Conservation (phyloP, 2,888 invertebrate species). For the Druceiella hillmani region DNA sequence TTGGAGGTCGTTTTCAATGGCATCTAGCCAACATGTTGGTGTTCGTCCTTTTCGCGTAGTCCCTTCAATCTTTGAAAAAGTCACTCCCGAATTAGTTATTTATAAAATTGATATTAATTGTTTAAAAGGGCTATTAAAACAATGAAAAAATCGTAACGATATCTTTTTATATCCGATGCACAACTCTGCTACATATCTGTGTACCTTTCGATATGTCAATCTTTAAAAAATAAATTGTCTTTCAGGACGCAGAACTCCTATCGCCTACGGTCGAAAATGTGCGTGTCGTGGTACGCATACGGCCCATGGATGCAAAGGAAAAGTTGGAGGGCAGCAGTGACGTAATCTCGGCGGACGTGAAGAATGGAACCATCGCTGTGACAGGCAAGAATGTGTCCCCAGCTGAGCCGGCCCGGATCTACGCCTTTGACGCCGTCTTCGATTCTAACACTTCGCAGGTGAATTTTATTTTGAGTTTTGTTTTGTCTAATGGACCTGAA, state of each 20-base stretch:
- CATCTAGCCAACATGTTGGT: too few species aligned
- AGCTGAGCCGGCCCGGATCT: constrained; percentile 79
- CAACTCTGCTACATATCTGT: too few species aligned
- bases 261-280: constrained; percentile 85
- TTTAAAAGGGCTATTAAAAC: too few species aligned
- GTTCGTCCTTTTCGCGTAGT: too few species aligned
- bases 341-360: constrained; percentile 71
- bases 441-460: constrained; percentile 81
- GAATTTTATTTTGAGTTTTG: constrained; percentile 20
- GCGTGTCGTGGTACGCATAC: constrained; percentile 89
- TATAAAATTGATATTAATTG: too few species aligned
- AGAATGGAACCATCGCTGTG: constrained; percentile 73
- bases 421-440: constrained; percentile 94
- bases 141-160: too few species aligned
- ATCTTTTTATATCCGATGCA: too few species aligned
- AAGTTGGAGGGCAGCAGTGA: constrained; percentile 61
- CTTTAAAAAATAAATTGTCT: too few species aligned
- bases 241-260: constrained; percentile 45
- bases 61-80: too few species aligned
- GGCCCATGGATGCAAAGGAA: constrained; percentile 89
- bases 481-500: constrained; percentile 3
- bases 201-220: too few species aligned
- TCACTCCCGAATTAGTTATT: too few species aligned
- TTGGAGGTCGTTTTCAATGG: too few species aligned
- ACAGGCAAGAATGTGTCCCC: constrained; percentile 65